These are phyloP conservation scores for Podilymbus podiceps DNA, from an alignment of 2,113 vertebrate species.

Conservation along the genomic window DNA sequence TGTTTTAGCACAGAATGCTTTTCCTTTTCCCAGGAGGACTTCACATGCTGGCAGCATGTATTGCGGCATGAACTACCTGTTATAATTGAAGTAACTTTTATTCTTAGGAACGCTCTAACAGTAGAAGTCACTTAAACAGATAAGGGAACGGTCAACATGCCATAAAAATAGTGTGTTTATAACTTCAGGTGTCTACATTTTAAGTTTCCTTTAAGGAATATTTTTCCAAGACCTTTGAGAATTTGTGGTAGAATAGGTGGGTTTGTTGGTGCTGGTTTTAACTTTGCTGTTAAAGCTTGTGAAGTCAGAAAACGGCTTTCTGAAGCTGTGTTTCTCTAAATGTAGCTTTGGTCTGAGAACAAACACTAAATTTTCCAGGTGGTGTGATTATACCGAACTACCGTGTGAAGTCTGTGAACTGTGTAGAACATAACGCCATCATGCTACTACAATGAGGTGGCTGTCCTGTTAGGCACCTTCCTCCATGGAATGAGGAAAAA, in stretches of 20 bases:
- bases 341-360: neutral
- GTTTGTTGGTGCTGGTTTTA: neutral
- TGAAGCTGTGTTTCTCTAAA: neutral
- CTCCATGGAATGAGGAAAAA: neutral
- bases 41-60: neutral
- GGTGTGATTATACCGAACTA: neutral
- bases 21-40: neutral
- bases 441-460: accelerated
- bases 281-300: neutral
- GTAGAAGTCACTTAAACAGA: neutral
- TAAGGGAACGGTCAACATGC: neutral
- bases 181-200: neutral
- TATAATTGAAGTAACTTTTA: neutral
- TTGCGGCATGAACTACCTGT: neutral
- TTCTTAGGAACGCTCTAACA: neutral
- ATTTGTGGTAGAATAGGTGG: neutral
- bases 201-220: neutral
- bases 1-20: neutral
- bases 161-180: neutral
- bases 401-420: neutral
- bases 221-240: neutral
- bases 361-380: neutral
- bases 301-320: neutral
- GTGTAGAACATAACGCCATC: neutral
- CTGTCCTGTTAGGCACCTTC: neutral